A percentile compares a stretch with the other conserved stretches of the same genome.
Evolutionary conservation across 2,888 invertebrate species (phyloP).

Genomic region (Mythimna vitellina): DNA sequence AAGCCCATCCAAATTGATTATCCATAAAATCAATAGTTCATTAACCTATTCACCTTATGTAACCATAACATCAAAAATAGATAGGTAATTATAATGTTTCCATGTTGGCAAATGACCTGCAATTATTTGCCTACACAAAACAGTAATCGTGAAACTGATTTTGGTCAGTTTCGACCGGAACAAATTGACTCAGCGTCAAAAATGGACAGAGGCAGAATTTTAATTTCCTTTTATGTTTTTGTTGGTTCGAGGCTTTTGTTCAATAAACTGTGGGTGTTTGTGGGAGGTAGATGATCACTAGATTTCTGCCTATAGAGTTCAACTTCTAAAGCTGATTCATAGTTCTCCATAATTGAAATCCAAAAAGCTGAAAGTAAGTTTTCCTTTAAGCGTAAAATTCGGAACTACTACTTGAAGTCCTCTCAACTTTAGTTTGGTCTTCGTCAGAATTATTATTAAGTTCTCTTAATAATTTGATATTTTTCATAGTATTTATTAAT

Average conservation of each 20-base stretch:
- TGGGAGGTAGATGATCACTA: not conserved
- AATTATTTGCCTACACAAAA: conserved; percentile 45
- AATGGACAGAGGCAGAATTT: conserved; percentile 5
- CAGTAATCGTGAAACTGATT: conserved; percentile 34
- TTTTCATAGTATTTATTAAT: no score
- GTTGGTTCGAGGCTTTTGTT: not conserved
- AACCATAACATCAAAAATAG: conserved; percentile 20
- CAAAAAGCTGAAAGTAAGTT: no score
- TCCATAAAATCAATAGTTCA: not conserved
- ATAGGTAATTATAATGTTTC: conserved; percentile 18
- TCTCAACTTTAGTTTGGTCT: no score
- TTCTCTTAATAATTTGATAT: no score
- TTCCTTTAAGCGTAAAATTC: no score
- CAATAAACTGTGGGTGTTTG: not conserved
- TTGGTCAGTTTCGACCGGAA: conserved; percentile 36
- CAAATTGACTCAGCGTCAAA: conserved; percentile 9
- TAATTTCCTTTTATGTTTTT: not conserved
- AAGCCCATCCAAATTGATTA: not conserved
- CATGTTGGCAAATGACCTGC: conserved; percentile 30
- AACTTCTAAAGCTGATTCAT: no score
- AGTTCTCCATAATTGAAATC: no score
- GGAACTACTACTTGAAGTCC: no score
- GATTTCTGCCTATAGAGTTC: no score
- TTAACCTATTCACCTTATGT: conserved; percentile 2
- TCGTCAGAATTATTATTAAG: no score